phyloP scores from a whole-genome alignment of 1,140 invertebrate species.

The Venturia canescens region DNA sequence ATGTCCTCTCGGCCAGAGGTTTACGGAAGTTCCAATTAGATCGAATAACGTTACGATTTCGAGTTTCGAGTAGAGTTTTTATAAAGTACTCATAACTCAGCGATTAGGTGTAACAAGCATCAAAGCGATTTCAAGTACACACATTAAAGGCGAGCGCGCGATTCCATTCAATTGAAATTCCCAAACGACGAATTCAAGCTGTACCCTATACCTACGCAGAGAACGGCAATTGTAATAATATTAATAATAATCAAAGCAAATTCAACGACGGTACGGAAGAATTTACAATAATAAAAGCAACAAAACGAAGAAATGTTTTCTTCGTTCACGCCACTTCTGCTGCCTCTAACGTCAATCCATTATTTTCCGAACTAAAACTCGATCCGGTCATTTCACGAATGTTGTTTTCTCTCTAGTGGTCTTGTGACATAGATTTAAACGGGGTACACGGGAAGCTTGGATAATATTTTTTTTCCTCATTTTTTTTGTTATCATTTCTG shows the following conservation, averaged over 20 bases:
- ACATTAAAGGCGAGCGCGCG: too few species aligned
- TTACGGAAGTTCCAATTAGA: not conserved
- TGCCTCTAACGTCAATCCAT: not conserved
- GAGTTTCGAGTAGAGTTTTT: too few species aligned
- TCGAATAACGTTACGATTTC: not conserved
- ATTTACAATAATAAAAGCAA: not conserved
- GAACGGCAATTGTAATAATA: too few species aligned
- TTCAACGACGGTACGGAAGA: not conserved
- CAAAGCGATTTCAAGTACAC: too few species aligned
- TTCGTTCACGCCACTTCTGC: not conserved
- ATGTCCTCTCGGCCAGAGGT: too few species aligned
- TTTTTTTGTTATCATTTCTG: not conserved
- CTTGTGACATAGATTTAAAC: slow-evolving; percentile 10
- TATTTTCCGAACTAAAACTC: not conserved
- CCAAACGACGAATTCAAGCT: too few species aligned
- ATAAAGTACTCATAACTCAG: too few species aligned
- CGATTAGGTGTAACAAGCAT: too few species aligned
- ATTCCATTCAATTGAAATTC: too few species aligned
- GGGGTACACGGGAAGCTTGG: not conserved
- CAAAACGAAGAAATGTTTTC: not conserved
- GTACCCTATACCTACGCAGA: too few species aligned
- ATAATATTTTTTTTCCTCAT: not conserved
- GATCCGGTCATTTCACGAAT: not conserved
- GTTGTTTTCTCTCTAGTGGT: slow-evolving; percentile 11
- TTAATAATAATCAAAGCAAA: not conserved